phyloP scores from a whole-genome alignment of 2,113 vertebrate genomes.

The Dascyllus trimaculatus region DNA sequence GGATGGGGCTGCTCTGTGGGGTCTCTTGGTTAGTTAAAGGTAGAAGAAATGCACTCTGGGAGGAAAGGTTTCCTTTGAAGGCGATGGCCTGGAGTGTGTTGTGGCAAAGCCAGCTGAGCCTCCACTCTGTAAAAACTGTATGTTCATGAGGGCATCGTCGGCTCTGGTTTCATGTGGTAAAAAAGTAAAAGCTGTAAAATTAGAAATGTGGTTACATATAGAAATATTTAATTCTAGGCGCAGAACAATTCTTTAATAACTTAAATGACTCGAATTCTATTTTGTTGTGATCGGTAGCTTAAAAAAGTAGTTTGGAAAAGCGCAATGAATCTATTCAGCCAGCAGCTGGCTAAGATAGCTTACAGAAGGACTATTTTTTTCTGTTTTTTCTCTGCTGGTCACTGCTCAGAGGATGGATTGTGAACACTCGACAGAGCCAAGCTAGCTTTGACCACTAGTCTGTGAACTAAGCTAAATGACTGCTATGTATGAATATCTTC shows the following conservation, averaged over 20 bases:
- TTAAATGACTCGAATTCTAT: too few species aligned
- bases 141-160: constrained; percentile 30
- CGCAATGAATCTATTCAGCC: neutral
- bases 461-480: too few species aligned
- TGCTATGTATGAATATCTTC: neutral
- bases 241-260: too few species aligned
- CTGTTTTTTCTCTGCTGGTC: neutral
- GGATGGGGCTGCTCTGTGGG: constrained; percentile 44
- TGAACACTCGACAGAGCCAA: neutral
- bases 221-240: neutral
- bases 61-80: constrained; percentile 64
- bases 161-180: constrained; percentile 8
- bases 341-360: neutral
- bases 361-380: neutral
- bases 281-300: too few species aligned
- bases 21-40: constrained; percentile 61
- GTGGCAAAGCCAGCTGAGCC: constrained; percentile 44
- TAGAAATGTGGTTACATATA: neutral
- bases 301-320: neutral
- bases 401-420: neutral
- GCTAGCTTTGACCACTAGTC: too few species aligned
- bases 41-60: constrained; percentile 34
- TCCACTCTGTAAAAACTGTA: constrained; percentile 47
- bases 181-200: neutral
- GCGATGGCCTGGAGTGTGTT: constrained; percentile 40